Evolutionary conservation across 2,797 vertebrate genomes (phyloP).

Genomic region (Eleutherodactylus coqui): DNA sequence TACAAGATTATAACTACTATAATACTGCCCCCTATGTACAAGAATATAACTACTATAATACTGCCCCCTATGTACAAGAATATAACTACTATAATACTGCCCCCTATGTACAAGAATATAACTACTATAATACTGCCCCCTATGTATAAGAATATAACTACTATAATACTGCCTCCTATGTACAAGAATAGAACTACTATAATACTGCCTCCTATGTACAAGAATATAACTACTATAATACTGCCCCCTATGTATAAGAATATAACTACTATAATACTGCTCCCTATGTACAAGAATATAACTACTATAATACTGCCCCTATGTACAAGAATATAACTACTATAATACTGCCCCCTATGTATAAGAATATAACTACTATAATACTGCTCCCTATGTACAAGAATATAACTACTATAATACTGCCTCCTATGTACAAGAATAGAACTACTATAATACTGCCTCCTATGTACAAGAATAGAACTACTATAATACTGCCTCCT

Average conservation of each 20-base stretch:
- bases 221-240: too few species aligned
- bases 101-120: too few species aligned
- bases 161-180: too few species aligned
- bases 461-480: conserved; percentile 8
- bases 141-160: too few species aligned
- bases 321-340: conserved; percentile 12
- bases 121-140: too few species aligned
- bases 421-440: conserved; percentile 12
- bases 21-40: too few species aligned
- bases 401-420: conserved; percentile 9
- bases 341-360: not conserved
- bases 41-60: too few species aligned
- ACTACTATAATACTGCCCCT: conserved; percentile 17
- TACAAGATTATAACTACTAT: too few species aligned
- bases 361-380: conserved; percentile 7
- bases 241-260: not conserved
- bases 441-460: conserved; percentile 10
- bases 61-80: too few species aligned
- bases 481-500: conserved; percentile 9
- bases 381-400: conserved; percentile 5
- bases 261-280: conserved; percentile 11
- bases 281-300: conserved; percentile 5
- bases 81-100: too few species aligned
- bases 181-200: too few species aligned
- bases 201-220: too few species aligned